A percentile compares a stretch with the other conserved stretches of the same genome.
Conservation (phyloP, 35 echinoderm and acorn worm genomes). For the Heliocidaris erythrogramma region DNA sequence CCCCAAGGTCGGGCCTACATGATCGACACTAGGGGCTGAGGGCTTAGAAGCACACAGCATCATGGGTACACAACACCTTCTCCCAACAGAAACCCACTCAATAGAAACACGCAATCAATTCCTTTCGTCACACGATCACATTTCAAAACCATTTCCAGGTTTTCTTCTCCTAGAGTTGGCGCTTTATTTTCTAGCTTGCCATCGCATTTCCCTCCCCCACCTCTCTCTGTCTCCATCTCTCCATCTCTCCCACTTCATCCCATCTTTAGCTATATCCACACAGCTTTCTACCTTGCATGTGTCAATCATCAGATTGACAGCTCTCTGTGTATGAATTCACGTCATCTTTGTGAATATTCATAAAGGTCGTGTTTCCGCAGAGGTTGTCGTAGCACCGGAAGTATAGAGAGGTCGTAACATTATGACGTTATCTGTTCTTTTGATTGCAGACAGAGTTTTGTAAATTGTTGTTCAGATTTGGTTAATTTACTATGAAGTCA, state of each 20-base stretch:
- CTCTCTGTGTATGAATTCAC: not conserved
- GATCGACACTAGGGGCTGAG: constrained; percentile 32
- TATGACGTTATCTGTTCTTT: not conserved
- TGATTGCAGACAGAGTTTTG: not conserved
- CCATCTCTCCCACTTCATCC: not conserved
- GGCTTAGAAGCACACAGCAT: constrained; percentile 36
- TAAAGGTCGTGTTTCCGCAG: constrained; percentile 28
- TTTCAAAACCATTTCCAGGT: constrained; percentile 48
- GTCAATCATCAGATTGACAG: constrained; percentile 46
- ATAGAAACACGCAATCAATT: constrained; percentile 56
- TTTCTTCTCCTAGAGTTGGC: not conserved
- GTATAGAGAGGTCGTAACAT: not conserved
- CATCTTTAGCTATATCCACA: constrained; percentile 22
- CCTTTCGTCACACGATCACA: constrained; percentile 32
- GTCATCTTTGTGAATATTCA: constrained; percentile 45
- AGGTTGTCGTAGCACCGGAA: not conserved
- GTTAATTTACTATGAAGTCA: no score
- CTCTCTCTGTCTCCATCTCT: not conserved
- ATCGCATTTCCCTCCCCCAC: constrained; percentile 22
- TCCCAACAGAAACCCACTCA: constrained; percentile 37
- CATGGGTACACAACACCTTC: constrained; percentile 48
- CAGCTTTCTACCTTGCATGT: not conserved
- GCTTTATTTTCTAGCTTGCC: constrained; percentile 15
- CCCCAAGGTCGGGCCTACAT: constrained; percentile 44
- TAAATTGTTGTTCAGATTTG: no score